Base-by-base conservation (phyloP, 2,888 invertebrate species). In the Crioceris asparagi region DNA sequence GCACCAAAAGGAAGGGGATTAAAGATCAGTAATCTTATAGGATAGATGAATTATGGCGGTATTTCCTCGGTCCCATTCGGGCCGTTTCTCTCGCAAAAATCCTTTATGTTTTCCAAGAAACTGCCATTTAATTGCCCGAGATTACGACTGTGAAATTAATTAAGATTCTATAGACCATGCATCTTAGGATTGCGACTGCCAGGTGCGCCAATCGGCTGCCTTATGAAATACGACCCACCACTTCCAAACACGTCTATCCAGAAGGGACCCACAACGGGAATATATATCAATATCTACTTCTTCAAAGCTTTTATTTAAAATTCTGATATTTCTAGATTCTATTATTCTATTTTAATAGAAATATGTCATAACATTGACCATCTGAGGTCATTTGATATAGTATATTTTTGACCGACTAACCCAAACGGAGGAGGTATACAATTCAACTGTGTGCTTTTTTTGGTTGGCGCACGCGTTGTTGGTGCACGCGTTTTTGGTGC, bases 11-110 rank as follows among this genome's bases (percentile, higher is more conserved):
- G 67, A 71, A 74, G 74, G 74, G 76, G 77, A 77, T 77, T 77
- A 77, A 75, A 77, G 76, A 77, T 77, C 75, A 76, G 75, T 76
- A 75, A 77, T 77, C 76, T 76, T 72, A 72, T 72, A 71, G 68
- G 65, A 66, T 69, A 67, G 74, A 76, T 76, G 76, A 77, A 69
- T 76, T 77, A 77, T 76, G 72, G 71, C 62, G 61, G 61, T 61
- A 68, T 70, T 64, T 63, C 56, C 59, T 57, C 57, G 57, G 55
- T 53, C 55, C 52, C 56, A 54, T 51, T 56, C 54, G 51, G 42
- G 46, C 39, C 52, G 51, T 53, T 49, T 52, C 57, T 53, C 53
- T 52, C 55, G 59, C 61, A 64, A 64, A 65, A 64, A 64, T 64
- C 63, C 61, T 61, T 61, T 61, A 60, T 60, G 63, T 62, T 62